phyloP scores from a whole-genome alignment of 2,888 invertebrate species.

The Eurytoma adleriae region DNA sequence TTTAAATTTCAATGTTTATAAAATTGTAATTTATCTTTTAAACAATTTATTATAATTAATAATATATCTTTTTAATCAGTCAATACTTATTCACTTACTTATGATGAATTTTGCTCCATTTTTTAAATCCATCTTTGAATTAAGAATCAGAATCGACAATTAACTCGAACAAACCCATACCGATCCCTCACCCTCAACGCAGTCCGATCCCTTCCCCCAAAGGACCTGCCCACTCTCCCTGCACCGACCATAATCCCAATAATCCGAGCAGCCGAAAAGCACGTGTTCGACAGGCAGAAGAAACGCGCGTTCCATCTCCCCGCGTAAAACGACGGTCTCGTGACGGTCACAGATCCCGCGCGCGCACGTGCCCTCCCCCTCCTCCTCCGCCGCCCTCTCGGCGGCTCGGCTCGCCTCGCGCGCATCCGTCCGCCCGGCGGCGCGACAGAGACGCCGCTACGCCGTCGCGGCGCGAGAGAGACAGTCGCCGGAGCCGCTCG shows the following conservation, averaged over 20 bases:
- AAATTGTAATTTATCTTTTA: too few relatives aligned
- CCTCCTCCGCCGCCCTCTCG: conserved; percentile 1
- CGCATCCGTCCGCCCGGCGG: not conserved
- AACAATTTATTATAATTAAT: too few relatives aligned
- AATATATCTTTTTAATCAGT: too few relatives aligned
- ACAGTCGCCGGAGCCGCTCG: not conserved
- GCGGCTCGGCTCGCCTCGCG: not conserved
- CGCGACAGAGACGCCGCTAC: not conserved
- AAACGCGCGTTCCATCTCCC: not conserved
- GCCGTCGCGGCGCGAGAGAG: too few relatives aligned
- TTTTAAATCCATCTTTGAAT: too few relatives aligned
- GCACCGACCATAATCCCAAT: not conserved
- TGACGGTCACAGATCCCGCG: not conserved
- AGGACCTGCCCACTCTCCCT: not conserved
- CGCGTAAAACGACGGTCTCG: too few relatives aligned
- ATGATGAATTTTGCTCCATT: too few relatives aligned
- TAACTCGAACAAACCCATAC: too few relatives aligned
- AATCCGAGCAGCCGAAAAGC: not conserved
- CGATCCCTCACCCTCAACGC: too few relatives aligned
- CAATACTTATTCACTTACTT: too few relatives aligned
- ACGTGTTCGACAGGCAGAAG: not conserved
- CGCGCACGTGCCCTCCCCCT: not conserved
- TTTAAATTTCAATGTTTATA: too few relatives aligned
- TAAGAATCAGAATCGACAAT: too few relatives aligned
- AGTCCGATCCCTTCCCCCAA: not conserved